Evolutionary conservation across 2,888 invertebrate species (phyloP).

Genomic region (Calameuta filiformis): DNA sequence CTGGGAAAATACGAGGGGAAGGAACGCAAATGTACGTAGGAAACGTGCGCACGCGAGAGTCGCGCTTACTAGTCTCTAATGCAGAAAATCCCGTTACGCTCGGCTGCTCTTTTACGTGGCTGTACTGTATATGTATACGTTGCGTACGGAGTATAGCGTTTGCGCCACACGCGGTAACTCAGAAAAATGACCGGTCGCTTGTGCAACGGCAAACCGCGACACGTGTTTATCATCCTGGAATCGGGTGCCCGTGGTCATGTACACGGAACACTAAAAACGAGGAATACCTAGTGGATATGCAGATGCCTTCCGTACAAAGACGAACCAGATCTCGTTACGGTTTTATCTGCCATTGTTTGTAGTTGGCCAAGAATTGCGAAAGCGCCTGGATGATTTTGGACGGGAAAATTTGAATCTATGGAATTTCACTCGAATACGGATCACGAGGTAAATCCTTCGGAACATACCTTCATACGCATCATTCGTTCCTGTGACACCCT

Average conservation of each 20-base stretch:
- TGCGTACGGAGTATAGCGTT: background rate
- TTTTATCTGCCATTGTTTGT: background rate
- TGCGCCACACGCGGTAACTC: background rate
- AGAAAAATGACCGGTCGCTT: background rate
- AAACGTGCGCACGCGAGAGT: background rate
- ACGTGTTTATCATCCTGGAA: background rate
- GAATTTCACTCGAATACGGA: background rate
- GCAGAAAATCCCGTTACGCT: slow-evolving; percentile 39
- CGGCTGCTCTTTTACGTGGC: background rate
- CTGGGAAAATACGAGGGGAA: background rate
- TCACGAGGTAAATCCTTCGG: background rate
- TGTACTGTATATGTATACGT: background rate
- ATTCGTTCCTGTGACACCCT: background rate
- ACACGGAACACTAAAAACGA: background rate
- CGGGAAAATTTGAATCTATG: background rate
- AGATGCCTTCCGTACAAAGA: background rate
- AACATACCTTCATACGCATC: background rate
- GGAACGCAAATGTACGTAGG: background rate
- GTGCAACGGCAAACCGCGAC: background rate
- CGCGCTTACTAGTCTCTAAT: slow-evolving; percentile 27
- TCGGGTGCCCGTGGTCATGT: background rate
- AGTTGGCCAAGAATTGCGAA: background rate
- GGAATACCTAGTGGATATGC: background rate
- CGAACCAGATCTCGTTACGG: background rate
- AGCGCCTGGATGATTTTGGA: background rate